Conservation (phyloP, 2,797 vertebrate species). For the Hybognathus amarus region DNA sequence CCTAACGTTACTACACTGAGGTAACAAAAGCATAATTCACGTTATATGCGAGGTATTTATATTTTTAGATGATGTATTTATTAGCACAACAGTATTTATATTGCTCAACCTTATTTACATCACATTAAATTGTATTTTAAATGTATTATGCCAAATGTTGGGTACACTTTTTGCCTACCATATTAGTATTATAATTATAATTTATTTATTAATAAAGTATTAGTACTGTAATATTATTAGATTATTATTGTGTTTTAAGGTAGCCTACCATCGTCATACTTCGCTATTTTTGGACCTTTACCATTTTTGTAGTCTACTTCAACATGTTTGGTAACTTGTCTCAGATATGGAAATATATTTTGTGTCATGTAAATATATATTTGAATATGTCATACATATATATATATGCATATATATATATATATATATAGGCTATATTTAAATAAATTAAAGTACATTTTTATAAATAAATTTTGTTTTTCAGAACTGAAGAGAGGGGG, state of each 20-base stretch:
- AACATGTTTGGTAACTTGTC: neutral
- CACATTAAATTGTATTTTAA: neutral
- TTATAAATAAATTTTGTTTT: neutral
- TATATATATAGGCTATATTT: too few species aligned
- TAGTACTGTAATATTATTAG: too few species aligned
- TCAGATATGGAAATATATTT: too few species aligned
- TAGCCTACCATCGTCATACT: neutral
- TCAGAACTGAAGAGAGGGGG: neutral
- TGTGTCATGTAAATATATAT: neutral
- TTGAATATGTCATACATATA: too few species aligned
- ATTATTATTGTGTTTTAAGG: neutral
- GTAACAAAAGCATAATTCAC: neutral
- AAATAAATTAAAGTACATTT: neutral
- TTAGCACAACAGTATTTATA: neutral
- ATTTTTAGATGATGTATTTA: too few species aligned
- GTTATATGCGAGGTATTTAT: neutral
- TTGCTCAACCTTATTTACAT: neutral
- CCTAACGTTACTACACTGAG: neutral
- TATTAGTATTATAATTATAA: too few species aligned
- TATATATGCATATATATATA: too few species aligned
- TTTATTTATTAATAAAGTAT: too few species aligned
- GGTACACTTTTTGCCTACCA: neutral
- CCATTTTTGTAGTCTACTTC: neutral
- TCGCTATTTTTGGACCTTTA: neutral
- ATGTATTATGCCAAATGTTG: neutral